These are phyloP conservation scores for Hydrolagus affinis DNA, from an alignment of 2,113 vertebrate genomes.

Conservation along the genomic window DNA sequence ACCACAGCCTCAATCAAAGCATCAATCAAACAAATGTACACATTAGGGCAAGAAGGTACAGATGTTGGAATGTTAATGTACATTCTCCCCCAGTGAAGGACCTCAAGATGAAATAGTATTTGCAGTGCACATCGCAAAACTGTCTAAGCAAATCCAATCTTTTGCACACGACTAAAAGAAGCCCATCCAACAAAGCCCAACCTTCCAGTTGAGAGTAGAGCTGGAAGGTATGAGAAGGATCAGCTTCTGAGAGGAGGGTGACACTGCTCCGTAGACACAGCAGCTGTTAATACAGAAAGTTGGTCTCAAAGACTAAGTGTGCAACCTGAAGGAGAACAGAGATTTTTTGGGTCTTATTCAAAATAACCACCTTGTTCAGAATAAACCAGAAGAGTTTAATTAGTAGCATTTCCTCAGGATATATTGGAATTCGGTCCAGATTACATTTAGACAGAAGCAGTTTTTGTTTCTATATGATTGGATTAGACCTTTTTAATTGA, in stretches of 20 bases:
- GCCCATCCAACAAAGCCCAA: not conserved
- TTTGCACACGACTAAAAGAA: not conserved
- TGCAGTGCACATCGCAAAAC: slow-evolving; percentile 3
- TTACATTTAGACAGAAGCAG: no score
- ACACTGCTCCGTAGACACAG: no score
- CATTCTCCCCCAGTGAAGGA: not conserved
- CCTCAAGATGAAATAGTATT: no score
- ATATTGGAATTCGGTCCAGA: not conserved
- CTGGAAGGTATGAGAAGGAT: not conserved
- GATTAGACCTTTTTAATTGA: not conserved
- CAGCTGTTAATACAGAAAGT: not conserved
- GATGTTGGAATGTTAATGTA: not conserved
- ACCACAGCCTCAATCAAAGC: not conserved
- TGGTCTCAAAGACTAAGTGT: not conserved
- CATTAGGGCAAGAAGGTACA: no score
- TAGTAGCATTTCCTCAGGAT: not conserved
- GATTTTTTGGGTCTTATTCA: not conserved
- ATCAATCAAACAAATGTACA: not conserved
- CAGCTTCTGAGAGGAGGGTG: not conserved
- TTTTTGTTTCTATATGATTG: not conserved
- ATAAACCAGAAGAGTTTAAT: not conserved
- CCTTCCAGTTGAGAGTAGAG: no score
- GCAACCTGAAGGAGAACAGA: not conserved
- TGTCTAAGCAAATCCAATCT: not conserved
- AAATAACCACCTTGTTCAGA: not conserved